These are phyloP conservation scores for Callopanchax toddi DNA, from an alignment of 2,113 vertebrate genomes.

Conservation along the genomic window DNA sequence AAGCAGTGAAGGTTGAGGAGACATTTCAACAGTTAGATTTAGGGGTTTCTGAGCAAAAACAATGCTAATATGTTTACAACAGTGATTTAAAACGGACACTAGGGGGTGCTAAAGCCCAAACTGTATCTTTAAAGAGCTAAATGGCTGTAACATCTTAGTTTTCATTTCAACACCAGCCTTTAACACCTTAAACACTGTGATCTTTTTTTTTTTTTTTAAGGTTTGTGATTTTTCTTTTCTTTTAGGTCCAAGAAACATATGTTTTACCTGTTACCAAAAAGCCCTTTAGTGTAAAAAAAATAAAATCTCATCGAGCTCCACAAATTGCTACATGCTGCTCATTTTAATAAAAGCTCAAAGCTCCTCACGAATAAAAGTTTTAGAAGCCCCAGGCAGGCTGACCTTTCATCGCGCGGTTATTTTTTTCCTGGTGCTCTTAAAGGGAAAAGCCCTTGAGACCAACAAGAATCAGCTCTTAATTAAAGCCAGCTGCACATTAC, in stretches of 20 bases:
- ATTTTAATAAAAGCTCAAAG: constrained; percentile 57
- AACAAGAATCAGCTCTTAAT: constrained; percentile 60
- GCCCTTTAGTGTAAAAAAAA: constrained; percentile 10
- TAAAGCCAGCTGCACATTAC: constrained; percentile 46
- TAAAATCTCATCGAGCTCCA: constrained; percentile 6
- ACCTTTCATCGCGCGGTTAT: constrained; percentile 61
- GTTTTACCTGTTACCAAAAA: constrained; percentile 28
- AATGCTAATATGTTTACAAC: too few species aligned
- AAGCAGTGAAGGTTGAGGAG: too few species aligned
- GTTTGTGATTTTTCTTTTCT: too few species aligned
- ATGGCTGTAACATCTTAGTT: too few species aligned
- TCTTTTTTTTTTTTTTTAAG: too few species aligned
- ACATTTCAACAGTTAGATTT: too few species aligned
- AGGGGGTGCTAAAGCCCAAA: too few species aligned
- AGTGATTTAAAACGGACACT: too few species aligned
- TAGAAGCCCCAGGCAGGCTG: constrained; percentile 50
- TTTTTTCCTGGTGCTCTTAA: constrained; percentile 37
- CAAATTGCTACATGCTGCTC: constrained; percentile 28
- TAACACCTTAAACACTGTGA: constrained; percentile 17
- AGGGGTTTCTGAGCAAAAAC: too few species aligned
- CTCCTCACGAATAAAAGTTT: constrained; percentile 31
- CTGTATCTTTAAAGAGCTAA: too few species aligned
- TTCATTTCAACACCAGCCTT: constrained; percentile 1
- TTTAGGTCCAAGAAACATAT: not conserved
- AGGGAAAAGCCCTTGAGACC: constrained; percentile 47